A percentile compares a stretch with the other conserved stretches of the same genome.
Evolutionary conservation across 2,113 vertebrate species (phyloP).

Genomic region (Tringa solitaria): DNA sequence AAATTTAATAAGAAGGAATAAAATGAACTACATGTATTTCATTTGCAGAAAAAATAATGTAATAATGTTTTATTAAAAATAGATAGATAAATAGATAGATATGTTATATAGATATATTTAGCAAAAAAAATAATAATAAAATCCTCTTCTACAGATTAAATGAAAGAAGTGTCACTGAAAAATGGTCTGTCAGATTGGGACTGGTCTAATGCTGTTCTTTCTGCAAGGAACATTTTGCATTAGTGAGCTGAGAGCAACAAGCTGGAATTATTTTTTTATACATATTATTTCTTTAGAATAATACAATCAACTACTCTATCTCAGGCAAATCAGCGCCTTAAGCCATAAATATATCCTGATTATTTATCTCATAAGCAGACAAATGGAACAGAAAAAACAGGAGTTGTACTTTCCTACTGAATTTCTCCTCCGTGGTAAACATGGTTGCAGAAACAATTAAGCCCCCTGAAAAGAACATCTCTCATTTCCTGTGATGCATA

Average conservation of each 20-base stretch:
- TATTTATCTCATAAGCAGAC: constrained; percentile 61
- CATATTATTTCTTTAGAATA: constrained; percentile 56
- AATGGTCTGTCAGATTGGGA: constrained; percentile 38
- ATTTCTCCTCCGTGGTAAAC: constrained; percentile 40
- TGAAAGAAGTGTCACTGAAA: constrained; percentile 42
- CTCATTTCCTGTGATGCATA: constrained; percentile 30
- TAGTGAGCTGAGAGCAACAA: constrained; percentile 40
- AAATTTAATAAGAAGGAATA: constrained; percentile 1
- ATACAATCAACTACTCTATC: constrained; percentile 50
- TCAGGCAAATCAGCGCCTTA: constrained; percentile 50
- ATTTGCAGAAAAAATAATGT: neutral
- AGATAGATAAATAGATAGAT: neutral
- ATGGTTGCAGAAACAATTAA: constrained; percentile 59
- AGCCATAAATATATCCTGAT: constrained; percentile 52
- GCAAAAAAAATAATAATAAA: neutral
- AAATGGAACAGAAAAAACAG: constrained; percentile 21
- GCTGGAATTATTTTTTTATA: constrained; percentile 26
- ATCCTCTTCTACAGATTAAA: neutral
- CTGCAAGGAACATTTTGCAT: constrained; percentile 5
- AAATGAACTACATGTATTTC: neutral
- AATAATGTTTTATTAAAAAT: neutral
- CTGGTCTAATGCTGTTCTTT: constrained; percentile 1
- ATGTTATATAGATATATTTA: neutral
- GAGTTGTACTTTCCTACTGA: constrained; percentile 31
- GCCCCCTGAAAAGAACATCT: constrained; percentile 31